Conservation (phyloP, 2,797 vertebrate genomes). For the Sebastes baramenuke region DNA sequence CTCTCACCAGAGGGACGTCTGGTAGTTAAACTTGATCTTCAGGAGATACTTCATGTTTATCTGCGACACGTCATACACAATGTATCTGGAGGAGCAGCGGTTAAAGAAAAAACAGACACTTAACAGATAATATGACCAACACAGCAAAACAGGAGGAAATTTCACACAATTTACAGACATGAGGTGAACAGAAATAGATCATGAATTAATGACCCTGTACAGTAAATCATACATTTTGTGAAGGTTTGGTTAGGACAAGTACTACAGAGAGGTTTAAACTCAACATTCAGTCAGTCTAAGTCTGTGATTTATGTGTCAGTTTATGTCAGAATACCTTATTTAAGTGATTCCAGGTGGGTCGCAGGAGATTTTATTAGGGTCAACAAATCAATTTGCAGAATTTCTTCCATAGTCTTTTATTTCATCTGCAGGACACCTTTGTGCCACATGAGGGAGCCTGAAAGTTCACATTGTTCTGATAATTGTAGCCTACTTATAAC, state of each 20-base stretch:
- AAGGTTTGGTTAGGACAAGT: too few species aligned
- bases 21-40: constrained; percentile 98
- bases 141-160: not conserved
- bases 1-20: constrained; percentile 93
- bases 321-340: not conserved
- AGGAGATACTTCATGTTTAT: constrained; percentile 96
- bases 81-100: constrained; percentile 87
- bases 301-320: not conserved
- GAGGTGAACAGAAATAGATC: not conserved
- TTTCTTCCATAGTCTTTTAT: too few species aligned
- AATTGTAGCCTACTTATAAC: too few species aligned
- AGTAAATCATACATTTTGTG: not conserved
- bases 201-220: not conserved
- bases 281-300: not conserved
- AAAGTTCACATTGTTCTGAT: too few species aligned
- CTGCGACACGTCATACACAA: constrained; percentile 96
- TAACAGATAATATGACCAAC: not conserved
- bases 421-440: too few species aligned
- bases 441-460: too few species aligned
- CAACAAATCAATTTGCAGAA: too few species aligned
- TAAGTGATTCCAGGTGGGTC: not conserved
- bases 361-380: too few species aligned
- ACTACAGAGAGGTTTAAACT: not conserved
- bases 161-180: not conserved
- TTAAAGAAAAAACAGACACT: constrained; percentile 82